phyloP scores from a whole-genome alignment of 2,888 invertebrate genomes.

The Limnephilus marmoratus region DNA sequence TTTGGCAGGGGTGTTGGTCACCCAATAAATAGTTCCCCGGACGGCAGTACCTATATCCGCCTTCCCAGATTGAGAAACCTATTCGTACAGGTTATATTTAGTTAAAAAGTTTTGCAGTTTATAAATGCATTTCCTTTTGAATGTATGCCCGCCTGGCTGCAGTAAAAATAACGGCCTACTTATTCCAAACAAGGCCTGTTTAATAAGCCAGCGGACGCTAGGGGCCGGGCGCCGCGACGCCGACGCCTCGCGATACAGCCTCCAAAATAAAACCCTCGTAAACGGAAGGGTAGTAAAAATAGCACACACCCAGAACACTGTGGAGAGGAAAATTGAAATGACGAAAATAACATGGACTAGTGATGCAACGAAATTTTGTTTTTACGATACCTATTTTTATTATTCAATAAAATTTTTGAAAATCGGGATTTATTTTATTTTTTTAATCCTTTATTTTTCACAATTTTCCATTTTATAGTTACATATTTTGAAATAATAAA shows the following conservation, averaged over 20 bases:
- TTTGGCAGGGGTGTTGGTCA: too few species aligned
- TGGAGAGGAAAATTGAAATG: background rate
- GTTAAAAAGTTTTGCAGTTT: background rate
- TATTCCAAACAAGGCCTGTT: background rate
- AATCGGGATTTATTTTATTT: too few species aligned
- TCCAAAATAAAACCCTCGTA: slow-evolving; percentile 14
- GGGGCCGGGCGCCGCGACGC: too few species aligned
- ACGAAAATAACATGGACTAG: background rate
- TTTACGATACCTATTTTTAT: too few species aligned
- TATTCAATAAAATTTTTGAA: too few species aligned
- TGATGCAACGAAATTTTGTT: background rate
- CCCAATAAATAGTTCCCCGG: too few species aligned
- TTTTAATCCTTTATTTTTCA: too few species aligned
- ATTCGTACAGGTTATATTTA: background rate
- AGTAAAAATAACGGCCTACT: background rate
- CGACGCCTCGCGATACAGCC: background rate
- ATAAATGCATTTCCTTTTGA: background rate
- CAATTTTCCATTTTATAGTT: too few species aligned
- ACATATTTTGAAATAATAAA: too few species aligned
- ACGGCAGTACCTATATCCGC: too few species aligned
- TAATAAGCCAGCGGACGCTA: background rate
- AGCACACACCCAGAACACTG: background rate
- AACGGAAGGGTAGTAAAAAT: slow-evolving; percentile 9
- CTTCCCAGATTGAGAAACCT: background rate
- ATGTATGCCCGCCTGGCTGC: background rate